Percentiles rank a stretch among this genome's conserved stretches.
phyloP scores from a whole-genome alignment of 2,113 vertebrate species.

The Austrofundulus limnaeus region DNA sequence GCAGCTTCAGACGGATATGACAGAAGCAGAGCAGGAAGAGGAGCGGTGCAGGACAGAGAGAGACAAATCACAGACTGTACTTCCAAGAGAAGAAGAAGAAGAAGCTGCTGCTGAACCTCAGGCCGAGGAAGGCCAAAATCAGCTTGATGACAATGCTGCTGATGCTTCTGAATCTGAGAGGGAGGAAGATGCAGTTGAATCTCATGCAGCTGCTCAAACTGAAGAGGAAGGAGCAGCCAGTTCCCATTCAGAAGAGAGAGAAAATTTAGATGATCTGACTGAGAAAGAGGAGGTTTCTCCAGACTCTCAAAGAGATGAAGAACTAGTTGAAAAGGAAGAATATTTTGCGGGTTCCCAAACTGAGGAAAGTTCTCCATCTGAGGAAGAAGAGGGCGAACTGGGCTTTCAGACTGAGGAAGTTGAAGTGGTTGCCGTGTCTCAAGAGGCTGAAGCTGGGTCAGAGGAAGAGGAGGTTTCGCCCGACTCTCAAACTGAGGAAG shows the following conservation, averaged over 20 bases:
- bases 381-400: not conserved
- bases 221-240: not conserved
- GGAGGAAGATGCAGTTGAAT: constrained; percentile 7
- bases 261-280: not conserved
- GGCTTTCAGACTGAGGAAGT: not conserved
- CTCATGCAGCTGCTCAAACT: constrained; percentile 19
- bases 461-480: constrained; percentile 4
- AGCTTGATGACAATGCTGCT: not conserved
- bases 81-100: not conserved
- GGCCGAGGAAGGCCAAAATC: not conserved
- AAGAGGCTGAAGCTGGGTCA: not conserved
- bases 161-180: constrained; percentile 10
- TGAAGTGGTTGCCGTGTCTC: not conserved
- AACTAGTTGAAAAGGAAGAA: not conserved
- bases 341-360: not conserved
- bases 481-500: constrained; percentile 13
- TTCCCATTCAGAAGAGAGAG: constrained; percentile 6
- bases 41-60: constrained; percentile 3
- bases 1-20: constrained; percentile 36
- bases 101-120: not conserved
- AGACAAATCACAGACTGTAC: not conserved
- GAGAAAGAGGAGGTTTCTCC: constrained; percentile 1
- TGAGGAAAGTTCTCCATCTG: not conserved
- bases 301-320: not conserved
- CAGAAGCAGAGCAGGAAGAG: not conserved